Conservation (phyloP, 2,797 vertebrate species). For the Silurus aristotelis region DNA sequence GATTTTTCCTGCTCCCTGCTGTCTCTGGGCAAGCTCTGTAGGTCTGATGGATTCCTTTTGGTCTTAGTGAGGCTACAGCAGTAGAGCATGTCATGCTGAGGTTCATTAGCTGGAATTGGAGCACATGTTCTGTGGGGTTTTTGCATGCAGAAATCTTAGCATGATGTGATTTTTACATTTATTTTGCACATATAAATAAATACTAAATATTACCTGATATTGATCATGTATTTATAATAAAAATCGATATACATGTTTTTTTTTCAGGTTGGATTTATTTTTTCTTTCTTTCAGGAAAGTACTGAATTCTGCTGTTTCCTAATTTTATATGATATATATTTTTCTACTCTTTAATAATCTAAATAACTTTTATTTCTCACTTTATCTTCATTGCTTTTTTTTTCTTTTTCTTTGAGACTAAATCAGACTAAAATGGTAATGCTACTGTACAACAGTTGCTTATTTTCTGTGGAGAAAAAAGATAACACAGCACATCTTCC, state of each 20-base stretch:
- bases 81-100: conserved; percentile 8
- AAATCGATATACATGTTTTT: neutral
- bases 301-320: neutral
- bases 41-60: neutral
- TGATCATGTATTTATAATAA: neutral
- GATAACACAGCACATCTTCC: neutral
- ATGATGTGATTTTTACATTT: neutral
- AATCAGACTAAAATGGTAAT: neutral
- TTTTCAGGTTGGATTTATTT: neutral
- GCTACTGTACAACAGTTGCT: too few species aligned
- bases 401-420: neutral
- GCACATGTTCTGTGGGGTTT: neutral
- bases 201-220: neutral
- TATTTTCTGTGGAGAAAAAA: neutral
- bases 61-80: neutral
- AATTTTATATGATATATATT: neutral
- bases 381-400: neutral
- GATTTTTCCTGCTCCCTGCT: conserved; percentile 18
- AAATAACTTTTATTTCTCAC: neutral
- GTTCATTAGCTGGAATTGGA: conserved; percentile 34
- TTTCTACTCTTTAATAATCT: neutral
- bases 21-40: conserved; percentile 22
- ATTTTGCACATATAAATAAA: too few species aligned
- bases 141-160: conserved; percentile 12
- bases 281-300: too few species aligned